Conservation (phyloP, 2,888 invertebrate species). For the Scrobipalpa costella region DNA sequence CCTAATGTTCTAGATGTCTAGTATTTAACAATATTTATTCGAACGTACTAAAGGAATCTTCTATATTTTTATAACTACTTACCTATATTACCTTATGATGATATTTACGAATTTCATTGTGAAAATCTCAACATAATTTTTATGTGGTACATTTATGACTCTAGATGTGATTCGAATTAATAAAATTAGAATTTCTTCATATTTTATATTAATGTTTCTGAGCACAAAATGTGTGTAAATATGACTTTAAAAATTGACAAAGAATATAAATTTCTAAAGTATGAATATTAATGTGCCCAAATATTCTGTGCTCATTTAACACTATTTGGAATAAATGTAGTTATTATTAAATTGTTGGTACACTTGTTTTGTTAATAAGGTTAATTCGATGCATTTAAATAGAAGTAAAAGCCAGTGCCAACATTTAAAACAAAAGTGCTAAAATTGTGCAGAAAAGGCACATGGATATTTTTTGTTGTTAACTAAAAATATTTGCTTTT, state of each 20-base stretch:
- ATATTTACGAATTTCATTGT: conserved; percentile 12
- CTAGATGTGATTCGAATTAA: background rate
- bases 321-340: background rate
- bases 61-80: conserved; percentile 10
- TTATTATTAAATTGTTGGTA: background rate
- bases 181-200: background rate
- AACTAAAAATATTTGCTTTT: no score
- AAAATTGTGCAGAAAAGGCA: no score
- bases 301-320: background rate
- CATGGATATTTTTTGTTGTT: no score
- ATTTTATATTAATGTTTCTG: background rate
- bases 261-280: background rate
- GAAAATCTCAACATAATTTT: conserved; percentile 1
- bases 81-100: background rate
- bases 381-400: no score
- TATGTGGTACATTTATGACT: conserved; percentile 6
- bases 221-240: background rate
- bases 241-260: background rate
- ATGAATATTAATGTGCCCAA: background rate
- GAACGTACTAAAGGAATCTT: background rate
- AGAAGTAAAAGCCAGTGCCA: background rate
- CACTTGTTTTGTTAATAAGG: no score
- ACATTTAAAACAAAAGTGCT: no score
- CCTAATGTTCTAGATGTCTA: conserved; percentile 15
- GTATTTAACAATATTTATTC: conserved; percentile 12